Conservation (phyloP, 2,888 invertebrate genomes). For the Chelonus formosanus region DNA sequence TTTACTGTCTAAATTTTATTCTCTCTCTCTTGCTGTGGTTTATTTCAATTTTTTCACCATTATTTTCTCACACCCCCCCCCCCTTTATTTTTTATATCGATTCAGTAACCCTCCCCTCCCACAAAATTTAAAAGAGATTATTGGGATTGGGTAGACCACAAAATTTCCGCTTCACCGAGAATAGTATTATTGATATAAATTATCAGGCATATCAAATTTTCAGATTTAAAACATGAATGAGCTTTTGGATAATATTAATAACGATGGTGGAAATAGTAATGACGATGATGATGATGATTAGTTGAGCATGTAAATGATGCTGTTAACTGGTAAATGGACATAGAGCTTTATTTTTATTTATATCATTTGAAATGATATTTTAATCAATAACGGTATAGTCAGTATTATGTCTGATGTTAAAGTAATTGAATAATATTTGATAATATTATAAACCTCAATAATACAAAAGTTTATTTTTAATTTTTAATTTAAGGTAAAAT, state of each 20-base stretch:
- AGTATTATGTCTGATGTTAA: background rate
- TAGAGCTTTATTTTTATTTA: background rate
- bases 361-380: slow-evolving; percentile 24
- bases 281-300: slow-evolving; percentile 19
- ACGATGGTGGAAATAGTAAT: slow-evolving; percentile 3
- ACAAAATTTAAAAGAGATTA: slow-evolving; percentile 29
- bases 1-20: slow-evolving; percentile 15
- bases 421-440: slow-evolving; percentile 22
- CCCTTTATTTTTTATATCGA: slow-evolving; percentile 23
- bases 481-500: slow-evolving; percentile 16
- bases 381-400: slow-evolving; percentile 22
- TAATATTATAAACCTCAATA: slow-evolving; percentile 18
- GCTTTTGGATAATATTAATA: slow-evolving; percentile 13
- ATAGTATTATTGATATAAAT: slow-evolving; percentile 32
- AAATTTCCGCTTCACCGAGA: slow-evolving; percentile 15
- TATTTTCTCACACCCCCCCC: slow-evolving; percentile 1
- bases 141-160: slow-evolving; percentile 20
- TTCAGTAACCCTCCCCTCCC: slow-evolving; percentile 12
- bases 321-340: slow-evolving; percentile 14
- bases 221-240: slow-evolving; percentile 10
- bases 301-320: slow-evolving; percentile 17
- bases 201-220: slow-evolving; percentile 28
- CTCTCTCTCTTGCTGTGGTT: slow-evolving; percentile 4
- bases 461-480: slow-evolving; percentile 8
- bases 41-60: slow-evolving; percentile 11